phyloP scores from a whole-genome alignment of 1,140 invertebrate species.

The Octopus bimaculoides region DNA sequence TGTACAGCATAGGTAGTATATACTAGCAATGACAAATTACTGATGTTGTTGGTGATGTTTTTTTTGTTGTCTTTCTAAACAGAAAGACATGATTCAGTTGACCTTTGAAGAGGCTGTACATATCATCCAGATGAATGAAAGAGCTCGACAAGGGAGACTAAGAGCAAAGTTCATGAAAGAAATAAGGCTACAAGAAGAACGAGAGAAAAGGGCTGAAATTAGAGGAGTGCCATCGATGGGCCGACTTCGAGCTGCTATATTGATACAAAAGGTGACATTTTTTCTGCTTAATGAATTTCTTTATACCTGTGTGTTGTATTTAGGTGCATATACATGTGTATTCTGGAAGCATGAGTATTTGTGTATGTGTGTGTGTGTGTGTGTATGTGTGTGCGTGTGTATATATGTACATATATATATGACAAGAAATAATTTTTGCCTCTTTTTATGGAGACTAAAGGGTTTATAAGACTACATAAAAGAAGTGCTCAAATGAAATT shows the following conservation, averaged over 20 bases:
- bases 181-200: conserved; percentile 63
- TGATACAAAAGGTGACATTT: conserved; percentile 53
- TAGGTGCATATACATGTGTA: too few species aligned
- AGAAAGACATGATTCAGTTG: conserved; percentile 59
- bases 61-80: background rate
- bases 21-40: too few species aligned
- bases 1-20: too few species aligned
- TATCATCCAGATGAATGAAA: conserved; percentile 84
- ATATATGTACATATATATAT: too few species aligned
- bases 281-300: too few species aligned
- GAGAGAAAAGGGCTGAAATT: conserved; percentile 46
- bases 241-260: conserved; percentile 51
- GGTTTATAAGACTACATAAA: too few species aligned
- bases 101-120: conserved; percentile 80
- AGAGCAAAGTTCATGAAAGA: conserved; percentile 86
- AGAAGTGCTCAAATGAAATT: too few species aligned
- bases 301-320: too few species aligned
- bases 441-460: too few species aligned
- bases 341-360: too few species aligned
- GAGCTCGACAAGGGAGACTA: conserved; percentile 79
- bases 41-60: background rate
- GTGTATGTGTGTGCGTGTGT: too few species aligned
- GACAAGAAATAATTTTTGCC: too few species aligned
- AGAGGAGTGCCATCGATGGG: conserved; percentile 51
- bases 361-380: conserved; percentile 2